Evolutionary conservation across 2,113 vertebrate genomes (phyloP), one percentile per base, ranked within the genome.

Genomic region (Conger conger): DNA sequence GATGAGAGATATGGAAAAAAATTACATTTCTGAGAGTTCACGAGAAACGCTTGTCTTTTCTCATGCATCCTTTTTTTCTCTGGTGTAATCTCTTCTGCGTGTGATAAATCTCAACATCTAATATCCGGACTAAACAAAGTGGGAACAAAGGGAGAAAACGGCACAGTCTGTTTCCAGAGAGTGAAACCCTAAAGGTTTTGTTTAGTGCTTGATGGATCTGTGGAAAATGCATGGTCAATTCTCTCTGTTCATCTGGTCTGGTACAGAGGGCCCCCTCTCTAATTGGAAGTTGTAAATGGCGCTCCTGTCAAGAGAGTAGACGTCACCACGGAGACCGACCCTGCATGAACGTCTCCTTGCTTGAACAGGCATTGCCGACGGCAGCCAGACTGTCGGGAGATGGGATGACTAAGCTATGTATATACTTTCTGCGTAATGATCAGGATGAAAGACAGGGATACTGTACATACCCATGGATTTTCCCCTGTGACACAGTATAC

Each of bases 201-300:
- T 88, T 89, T 85, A 82, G 82, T 79, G 88, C 88, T 87, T 93
- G 93, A 94, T 88, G 87, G 92, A 93, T 92, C 54, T 17, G 86
- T 93, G 93, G 93, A 92, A 93, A 93, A 89, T 82, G 79, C 85
- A 84, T 3, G 37, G 76, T 82, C 86, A 86, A 82, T 87, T 91
- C n/a, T 86, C 81, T 42, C 78, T 85, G 86, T 84, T 87, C 84
- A 73, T 76, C 80, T 80, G 85, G 68, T 50, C 85, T 79, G 8
- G 80, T 40, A 82, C 36, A 42, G 38, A 77, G 57, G 76, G 79
- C n/a, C 76, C 35, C 54, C 82, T 80, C 85, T 89, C 86, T 90
- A 90, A 91, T 89, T 90, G 87, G 86, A 88, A 83, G 86, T 85
- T 88, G 83, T 85, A 88, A 91, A 92, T 84, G 84, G 80, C 63